Conservation (phyloP, 1,140 invertebrate genomes). For the Argopecten irradians region DNA sequence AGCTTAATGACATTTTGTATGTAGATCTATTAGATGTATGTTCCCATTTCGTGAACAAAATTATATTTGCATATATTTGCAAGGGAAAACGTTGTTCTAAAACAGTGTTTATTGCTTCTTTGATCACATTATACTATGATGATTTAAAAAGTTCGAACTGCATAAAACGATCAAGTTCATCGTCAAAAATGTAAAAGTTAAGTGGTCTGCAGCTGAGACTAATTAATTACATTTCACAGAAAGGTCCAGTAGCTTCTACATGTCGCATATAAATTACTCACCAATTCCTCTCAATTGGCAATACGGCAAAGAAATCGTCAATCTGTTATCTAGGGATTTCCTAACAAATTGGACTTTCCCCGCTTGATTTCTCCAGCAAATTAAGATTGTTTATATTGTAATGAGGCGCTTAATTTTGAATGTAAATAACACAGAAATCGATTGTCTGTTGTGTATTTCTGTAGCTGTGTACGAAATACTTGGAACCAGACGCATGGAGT, state of each 20-base stretch:
- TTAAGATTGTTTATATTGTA: conserved; percentile 23
- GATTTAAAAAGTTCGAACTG: background rate
- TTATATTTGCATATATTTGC: too few species aligned
- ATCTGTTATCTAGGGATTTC: background rate
- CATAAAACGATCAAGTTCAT: background rate
- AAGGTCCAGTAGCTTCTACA: background rate
- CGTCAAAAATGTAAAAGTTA: background rate
- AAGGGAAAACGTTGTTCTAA: too few species aligned
- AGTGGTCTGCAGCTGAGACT: background rate
- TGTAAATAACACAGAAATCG: background rate
- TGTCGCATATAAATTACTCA: background rate
- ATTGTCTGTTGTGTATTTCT: background rate
- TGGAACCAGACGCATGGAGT: background rate
- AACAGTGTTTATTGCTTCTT: too few species aligned
- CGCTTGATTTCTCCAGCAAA: conserved; percentile 8
- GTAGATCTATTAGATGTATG: too few species aligned
- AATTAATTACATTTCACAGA: background rate
- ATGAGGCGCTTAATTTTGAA: conserved; percentile 8
- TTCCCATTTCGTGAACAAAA: too few species aligned
- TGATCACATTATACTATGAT: background rate
- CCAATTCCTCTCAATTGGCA: background rate
- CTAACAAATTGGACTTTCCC: background rate
- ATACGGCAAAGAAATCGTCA: background rate
- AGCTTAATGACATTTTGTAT: too few species aligned
- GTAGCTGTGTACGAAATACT: background rate